Conservation (phyloP, 2,888 invertebrate species). For the Orchesella flavescens region DNA sequence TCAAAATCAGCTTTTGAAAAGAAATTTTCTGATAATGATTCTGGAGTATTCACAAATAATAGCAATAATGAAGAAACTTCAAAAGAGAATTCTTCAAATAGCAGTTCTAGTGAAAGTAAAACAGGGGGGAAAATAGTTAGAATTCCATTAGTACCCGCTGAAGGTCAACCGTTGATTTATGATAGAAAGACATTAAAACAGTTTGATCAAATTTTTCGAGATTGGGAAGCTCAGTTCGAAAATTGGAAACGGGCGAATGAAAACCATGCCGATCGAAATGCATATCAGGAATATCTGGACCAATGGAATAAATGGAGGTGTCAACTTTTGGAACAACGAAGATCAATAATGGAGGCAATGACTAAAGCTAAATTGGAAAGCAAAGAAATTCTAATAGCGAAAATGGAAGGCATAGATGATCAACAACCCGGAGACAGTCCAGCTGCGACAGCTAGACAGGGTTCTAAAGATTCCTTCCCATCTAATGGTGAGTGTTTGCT, state of each 20-base stretch:
- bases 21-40: background rate
- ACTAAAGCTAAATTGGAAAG: conserved; percentile 58
- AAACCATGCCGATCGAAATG: conserved; percentile 66
- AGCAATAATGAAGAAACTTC: too few species aligned
- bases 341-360: conserved; percentile 69
- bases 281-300: conserved; percentile 66
- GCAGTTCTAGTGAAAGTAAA: background rate
- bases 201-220: conserved; percentile 70
- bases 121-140: conserved; percentile 6
- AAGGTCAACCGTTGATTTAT: conserved; percentile 60
- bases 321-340: conserved; percentile 68
- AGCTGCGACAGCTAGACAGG: background rate
- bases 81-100: background rate
- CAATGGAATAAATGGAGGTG: conserved; percentile 67
- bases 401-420: conserved; percentile 19
- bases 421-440: background rate
- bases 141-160: conserved; percentile 47
- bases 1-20: background rate
- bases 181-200: conserved; percentile 67
- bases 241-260: conserved; percentile 67
- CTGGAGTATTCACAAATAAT: background rate
- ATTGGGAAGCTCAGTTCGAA: conserved; percentile 71
- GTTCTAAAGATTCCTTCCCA: background rate
- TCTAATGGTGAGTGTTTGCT: background rate
- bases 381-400: conserved; percentile 41